These are phyloP conservation scores for Octodon degus DNA, from an alignment of 2,113 vertebrate species.

Conservation along the genomic window DNA sequence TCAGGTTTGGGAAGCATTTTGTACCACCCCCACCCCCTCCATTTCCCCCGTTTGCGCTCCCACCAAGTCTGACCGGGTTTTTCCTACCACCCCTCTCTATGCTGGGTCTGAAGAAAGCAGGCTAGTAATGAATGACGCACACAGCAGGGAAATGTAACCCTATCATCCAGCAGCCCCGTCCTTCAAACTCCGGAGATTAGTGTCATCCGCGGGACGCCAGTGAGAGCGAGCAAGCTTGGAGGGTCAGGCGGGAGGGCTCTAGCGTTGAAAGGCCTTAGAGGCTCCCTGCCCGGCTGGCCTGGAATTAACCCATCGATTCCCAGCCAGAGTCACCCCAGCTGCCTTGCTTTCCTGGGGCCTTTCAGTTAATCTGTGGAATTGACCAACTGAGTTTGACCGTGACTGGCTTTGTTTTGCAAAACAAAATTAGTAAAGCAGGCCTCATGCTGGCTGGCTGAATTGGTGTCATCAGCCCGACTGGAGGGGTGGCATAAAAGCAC, in stretches of 20 bases:
- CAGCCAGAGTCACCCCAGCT: conserved; percentile 57
- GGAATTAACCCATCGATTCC: conserved; percentile 65
- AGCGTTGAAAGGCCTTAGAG: neutral
- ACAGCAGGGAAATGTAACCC: neutral
- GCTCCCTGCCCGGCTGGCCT: conserved; percentile 66
- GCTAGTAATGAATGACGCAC: neutral
- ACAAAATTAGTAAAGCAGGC: conserved; percentile 84
- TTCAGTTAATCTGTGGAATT: conserved; percentile 82
- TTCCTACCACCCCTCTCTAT: neutral
- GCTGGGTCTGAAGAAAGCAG: neutral
- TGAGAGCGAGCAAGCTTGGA: neutral
- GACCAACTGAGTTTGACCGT: conserved; percentile 85
- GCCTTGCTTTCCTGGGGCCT: conserved; percentile 67
- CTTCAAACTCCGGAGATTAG: conserved; percentile 29
- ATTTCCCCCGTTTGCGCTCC: neutral
- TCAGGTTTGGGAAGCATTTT: conserved; percentile 32
- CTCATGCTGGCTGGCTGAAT: conserved; percentile 83
- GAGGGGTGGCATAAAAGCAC: conserved; percentile 83
- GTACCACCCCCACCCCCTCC: neutral
- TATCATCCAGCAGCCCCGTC: neutral
- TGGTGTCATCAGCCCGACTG: conserved; percentile 77
- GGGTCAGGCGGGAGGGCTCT: neutral
- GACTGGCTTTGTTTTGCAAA: conserved; percentile 89
- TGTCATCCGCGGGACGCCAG: conserved; percentile 10
- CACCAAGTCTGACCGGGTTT: neutral